A percentile compares a stretch with the other conserved stretches of the same genome.
Evolutionary conservation across 37 sponge, comb jelly and placozoan genomes (phyloP).

Genomic region (Spongia lamella): DNA sequence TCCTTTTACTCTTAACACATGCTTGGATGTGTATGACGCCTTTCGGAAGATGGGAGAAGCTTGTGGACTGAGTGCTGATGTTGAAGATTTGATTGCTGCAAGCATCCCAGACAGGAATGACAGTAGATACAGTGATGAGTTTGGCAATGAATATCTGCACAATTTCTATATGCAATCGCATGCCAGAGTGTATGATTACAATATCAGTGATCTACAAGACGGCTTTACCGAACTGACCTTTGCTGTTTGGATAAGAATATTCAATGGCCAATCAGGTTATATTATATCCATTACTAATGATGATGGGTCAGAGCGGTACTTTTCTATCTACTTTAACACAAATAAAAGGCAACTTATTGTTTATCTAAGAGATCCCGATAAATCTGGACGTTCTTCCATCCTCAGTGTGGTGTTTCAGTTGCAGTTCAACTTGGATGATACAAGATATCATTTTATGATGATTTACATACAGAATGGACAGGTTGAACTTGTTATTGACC

Average conservation of each 20-base stretch:
- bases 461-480: conserved; percentile 28
- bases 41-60: conserved; percentile 29
- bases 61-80: conserved; percentile 36
- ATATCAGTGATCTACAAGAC: conserved; percentile 31
- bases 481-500: conserved; percentile 54
- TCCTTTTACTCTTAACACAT: conserved; percentile 45
- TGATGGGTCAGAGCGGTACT: conserved; percentile 56
- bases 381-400: conserved; percentile 37
- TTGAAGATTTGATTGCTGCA: conserved; percentile 8
- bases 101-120: not conserved
- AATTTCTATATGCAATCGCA: conserved; percentile 9
- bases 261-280: conserved; percentile 45
- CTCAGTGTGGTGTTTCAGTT: conserved; percentile 64
- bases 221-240: conserved; percentile 36
- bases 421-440: conserved; percentile 39
- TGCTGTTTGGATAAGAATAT: conserved; percentile 54
- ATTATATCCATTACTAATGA: conserved; percentile 30
- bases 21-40: conserved; percentile 53
- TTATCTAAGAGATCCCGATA: conserved; percentile 34
- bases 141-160: conserved; percentile 32
- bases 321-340: conserved; percentile 46
- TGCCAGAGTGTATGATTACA: conserved; percentile 3
- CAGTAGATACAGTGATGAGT: conserved; percentile 7
- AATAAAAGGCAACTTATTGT: conserved; percentile 36
- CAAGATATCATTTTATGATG: conserved; percentile 62